A percentile compares a stretch with the other conserved stretches of the same genome.
phyloP scores from a whole-genome alignment of 2,888 invertebrate genomes.

The Yponomeuta plumbellus region DNA sequence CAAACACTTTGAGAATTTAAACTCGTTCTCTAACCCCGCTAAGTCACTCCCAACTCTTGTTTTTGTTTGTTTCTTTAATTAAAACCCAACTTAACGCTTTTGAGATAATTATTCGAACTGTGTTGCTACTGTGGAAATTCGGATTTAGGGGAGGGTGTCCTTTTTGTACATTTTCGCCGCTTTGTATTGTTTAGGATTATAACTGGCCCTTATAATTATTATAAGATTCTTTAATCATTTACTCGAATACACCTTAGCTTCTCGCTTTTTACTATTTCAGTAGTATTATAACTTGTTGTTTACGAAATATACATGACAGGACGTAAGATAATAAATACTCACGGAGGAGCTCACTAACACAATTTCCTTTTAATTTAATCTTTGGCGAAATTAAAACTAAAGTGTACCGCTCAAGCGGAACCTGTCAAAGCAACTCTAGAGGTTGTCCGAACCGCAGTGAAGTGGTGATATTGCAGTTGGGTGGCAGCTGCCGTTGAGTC shows the following conservation, averaged over 20 bases:
- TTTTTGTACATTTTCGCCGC: constrained; percentile 21
- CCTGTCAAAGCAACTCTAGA: neutral
- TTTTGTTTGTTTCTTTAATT: constrained; percentile 70
- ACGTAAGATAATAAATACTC: no score
- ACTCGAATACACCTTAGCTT: neutral
- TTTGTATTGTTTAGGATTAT: constrained; percentile 26
- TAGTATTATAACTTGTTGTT: no score
- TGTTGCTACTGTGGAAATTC: constrained; percentile 47
- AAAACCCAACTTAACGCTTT: constrained; percentile 61
- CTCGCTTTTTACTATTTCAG: neutral
- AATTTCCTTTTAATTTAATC: neutral
- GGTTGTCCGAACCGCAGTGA: constrained; percentile 2
- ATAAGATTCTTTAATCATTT: constrained; percentile 19
- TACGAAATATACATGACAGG: no score
- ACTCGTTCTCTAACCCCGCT: constrained; percentile 44
- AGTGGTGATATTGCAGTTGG: constrained; percentile 1
- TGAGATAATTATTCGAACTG: constrained; percentile 58
- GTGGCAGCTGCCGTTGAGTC: constrained; percentile 3
- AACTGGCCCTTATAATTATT: constrained; percentile 18
- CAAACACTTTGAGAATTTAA: constrained; percentile 46
- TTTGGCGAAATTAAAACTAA: neutral
- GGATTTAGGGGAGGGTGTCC: constrained; percentile 42
- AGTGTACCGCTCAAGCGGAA: neutral
- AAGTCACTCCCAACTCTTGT: constrained; percentile 57
- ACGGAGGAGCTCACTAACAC: neutral